Conservation (phyloP, 2,113 vertebrate genomes). For the Caretta caretta region DNA sequence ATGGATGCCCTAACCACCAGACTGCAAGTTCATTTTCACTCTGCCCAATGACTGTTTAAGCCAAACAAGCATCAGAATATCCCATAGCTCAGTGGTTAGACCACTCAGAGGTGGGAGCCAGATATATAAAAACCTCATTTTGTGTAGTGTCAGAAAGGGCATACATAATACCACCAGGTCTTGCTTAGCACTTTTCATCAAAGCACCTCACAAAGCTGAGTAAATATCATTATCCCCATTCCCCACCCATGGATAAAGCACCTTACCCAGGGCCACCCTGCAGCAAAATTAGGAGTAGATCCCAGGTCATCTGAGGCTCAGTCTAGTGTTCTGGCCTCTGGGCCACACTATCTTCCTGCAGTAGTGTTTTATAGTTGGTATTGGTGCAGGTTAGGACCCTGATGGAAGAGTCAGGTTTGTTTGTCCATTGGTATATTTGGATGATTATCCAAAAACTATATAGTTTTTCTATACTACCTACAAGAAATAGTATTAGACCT, state of each 20-base stretch:
- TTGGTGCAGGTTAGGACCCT: neutral
- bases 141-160: neutral
- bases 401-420: neutral
- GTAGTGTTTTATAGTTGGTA: neutral
- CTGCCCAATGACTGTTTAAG: neutral
- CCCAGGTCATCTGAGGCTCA: neutral
- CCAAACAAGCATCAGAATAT: neutral
- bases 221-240: neutral
- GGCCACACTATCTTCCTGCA: neutral
- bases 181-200: neutral
- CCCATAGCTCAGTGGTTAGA: neutral
- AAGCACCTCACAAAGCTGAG: neutral
- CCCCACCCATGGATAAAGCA: neutral
- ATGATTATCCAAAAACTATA: neutral
- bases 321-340: neutral
- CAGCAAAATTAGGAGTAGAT: neutral
- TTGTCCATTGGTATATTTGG: neutral
- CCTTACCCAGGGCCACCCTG: neutral
- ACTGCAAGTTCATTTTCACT: neutral
- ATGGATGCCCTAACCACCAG: neutral
- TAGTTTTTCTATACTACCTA: neutral
- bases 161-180: neutral
- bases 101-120: neutral
- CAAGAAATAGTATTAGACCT: neutral
- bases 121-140: neutral